Evolutionary conservation across 1,140 invertebrate species (phyloP), one percentile per base, ranked within the genome.

Genomic region (Contarinia nasturtii): DNA sequence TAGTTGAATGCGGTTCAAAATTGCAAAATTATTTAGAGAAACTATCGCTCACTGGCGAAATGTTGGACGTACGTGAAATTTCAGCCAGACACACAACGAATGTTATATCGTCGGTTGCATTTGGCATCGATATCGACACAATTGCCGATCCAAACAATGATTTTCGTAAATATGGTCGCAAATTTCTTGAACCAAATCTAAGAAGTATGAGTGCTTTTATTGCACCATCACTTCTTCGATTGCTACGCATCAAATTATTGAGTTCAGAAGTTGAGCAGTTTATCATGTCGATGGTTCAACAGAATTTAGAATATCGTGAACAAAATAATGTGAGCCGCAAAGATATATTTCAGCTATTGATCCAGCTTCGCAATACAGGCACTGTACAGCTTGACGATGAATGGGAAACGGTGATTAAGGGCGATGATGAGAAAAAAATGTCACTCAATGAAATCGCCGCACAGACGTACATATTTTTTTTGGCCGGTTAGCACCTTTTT

Each of bases 61-160:
- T 36, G 34, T 8, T 36, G 34, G 34, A 36, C 8, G n/a, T 36
- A 36, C 34, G n/a, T n/a, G 57, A 61, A 8, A 12, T 58, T 1
- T 46, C 55, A 1, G 55, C 50, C 2, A 47, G 53, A 22, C 60
- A 54, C 34, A 57, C 54, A 2, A 55, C 56, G 0, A 55, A 60
- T 33, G 54, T 59, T 7, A 63, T 65, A 12, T 59, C 50, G n/a
- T 60, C 59, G 1, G 57, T 54, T 46, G 60, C 58, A 18, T 64
- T 66, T 53, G 63, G 63, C 12, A 50, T 65, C 11, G 54, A 62
- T n/a, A 53, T 51, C 14, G 59, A 60, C 37, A 54, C 54, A 18
- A 52, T 60, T 12, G 52, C 51, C 22, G 46, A 57, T 43, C 49
- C 54, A 20, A 51, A 62, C 45, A 54, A 54, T 14, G n/a, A n/a